Evolutionary conservation across 2,113 vertebrate genomes (phyloP).

Genomic region (Triplophysa tibetana): DNA sequence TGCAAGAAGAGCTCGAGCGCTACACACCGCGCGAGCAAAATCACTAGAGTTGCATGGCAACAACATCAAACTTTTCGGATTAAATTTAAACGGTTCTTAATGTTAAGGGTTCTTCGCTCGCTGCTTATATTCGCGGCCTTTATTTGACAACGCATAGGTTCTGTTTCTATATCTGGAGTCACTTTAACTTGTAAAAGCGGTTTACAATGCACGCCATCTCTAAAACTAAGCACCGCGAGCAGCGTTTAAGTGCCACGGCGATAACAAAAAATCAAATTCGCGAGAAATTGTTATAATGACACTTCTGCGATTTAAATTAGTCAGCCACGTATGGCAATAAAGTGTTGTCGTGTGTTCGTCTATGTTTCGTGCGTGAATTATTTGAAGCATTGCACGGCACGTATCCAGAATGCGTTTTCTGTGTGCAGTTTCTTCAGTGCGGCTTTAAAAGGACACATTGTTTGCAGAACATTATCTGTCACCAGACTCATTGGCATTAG

Average conservation of each 20-base stretch:
- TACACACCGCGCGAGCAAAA: too few relatives aligned
- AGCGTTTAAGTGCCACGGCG: too few relatives aligned
- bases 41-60: not conserved
- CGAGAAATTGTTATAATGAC: too few relatives aligned
- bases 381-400: not conserved
- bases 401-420: slow-evolving; percentile 3
- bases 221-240: not conserved
- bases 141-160: not conserved
- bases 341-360: too few relatives aligned
- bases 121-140: not conserved
- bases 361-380: not conserved
- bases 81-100: not conserved
- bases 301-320: too few relatives aligned
- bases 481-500: slow-evolving; percentile 33
- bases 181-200: not conserved
- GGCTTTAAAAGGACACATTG: slow-evolving; percentile 30
- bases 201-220: not conserved
- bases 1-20: not conserved
- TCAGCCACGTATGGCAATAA: too few relatives aligned
- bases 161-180: not conserved
- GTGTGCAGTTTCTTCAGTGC: slow-evolving; percentile 2
- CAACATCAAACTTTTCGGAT: slow-evolving; percentile 1
- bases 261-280: too few relatives aligned
- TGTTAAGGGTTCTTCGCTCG: not conserved
- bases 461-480: slow-evolving; percentile 18